Evolutionary conservation across 2,888 invertebrate genomes (phyloP), one percentile per base, ranked within the genome.

Genomic region (Bhutanitis thaidina): DNA sequence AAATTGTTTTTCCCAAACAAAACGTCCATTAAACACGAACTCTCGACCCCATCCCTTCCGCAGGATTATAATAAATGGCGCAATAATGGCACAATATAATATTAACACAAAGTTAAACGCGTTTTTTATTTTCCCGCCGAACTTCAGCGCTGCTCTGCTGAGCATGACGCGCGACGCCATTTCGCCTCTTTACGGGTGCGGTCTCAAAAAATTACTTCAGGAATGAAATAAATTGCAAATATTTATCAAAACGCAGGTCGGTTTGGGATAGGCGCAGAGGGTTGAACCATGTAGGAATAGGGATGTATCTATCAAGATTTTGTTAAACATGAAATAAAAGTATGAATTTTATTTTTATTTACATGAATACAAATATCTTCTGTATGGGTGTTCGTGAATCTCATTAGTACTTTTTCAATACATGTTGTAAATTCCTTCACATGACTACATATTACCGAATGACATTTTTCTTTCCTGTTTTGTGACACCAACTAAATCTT

Each of bases 41-140:
- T 77, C 74, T 83, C 80, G 84, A 81, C 86, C 88, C 85, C 83
- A 81, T 80, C 87, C 83, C 85, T 83, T 81, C 81, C 79, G 74
- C 70, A 67, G 80, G 80, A 84, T 86, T 80, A 84, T 88, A 87
- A 88, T 87, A 89, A 88, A 89, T 86, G 87, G 77, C 76, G 83
- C 77, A 86, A 89, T 89, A 87, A 89, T 88, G 84, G 81, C 84
- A 85, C 87, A 85, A 86, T 88, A 89, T 88, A 85, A 88, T 87
- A 89, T 86, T 87, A 88, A 86, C 87, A 84, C 83, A 87, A 89
- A 89, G 89, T 89, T 87, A 88, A 88, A 85, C 82, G 82, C 75
- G 78, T 84, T 87, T 88, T 52, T 88, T 87, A 85, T 85, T 86
- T 88, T 82, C 72, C 78, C 77, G 72, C 74, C 74, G 56, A 78